Base-by-base conservation (phyloP, 2,113 vertebrate genomes). In the Plecturocebus donacophilus region DNA sequence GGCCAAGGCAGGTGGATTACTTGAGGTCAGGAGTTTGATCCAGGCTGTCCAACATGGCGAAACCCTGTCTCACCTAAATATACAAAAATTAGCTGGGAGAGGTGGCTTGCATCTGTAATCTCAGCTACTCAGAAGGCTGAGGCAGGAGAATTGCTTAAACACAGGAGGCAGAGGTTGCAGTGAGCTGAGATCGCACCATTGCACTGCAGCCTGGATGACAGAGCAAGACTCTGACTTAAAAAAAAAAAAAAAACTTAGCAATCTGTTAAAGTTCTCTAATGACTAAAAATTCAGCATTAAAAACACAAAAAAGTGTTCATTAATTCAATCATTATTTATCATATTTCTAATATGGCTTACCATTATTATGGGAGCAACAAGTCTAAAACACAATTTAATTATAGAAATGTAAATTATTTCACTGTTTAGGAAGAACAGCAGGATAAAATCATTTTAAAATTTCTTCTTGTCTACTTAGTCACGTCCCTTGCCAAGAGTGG, bases 401-500 rank as follows among this genome's bases (percentile, higher is more conserved):
- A 23, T 20, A 52, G 54, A 88, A 94, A 95, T 95, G 40, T 6
- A 91, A 92, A 92, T 64, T 56, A 56, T n/a, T 92, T 75, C 35
- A 73, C 27, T 82, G 8, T 56, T 90, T 92, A 11, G 23, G 40
- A 73, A 83, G 56, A 94, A 71, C 2, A 87, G 58, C 66, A 54
- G 32, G 20, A 90, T 91, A 32, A 47, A 79, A 13, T 14, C 64
- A 81, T 80, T 81, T 84, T 77, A 96, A 90, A 56, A 11, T 58
- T 17, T 49, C 42, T 85, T 83, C 32, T 49, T 73, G 2, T 82
- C 87, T 87, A 81, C 42, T 80, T 88, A 92, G 77, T 94, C 40
- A 85, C 8, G 58, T 85, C 14, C 23, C 8, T 94, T 81, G 27
- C 76, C 56, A 94, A 94, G 30, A 95, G 66, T 66, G 4, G 5